phyloP scores from a whole-genome alignment of 2,888 invertebrate species.

The Eupelmus urozonus region DNA sequence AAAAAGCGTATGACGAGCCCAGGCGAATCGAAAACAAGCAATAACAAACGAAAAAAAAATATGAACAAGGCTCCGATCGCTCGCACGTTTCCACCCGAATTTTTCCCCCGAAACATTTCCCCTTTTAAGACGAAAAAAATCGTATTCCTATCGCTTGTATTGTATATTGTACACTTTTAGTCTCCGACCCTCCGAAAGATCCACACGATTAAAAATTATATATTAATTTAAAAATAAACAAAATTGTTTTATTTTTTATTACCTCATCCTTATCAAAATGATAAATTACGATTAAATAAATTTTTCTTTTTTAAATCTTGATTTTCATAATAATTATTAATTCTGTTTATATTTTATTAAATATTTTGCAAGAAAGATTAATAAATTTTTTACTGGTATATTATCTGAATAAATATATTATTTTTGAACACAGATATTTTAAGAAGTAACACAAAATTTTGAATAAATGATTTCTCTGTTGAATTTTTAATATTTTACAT shows the following conservation, averaged over 20 bases:
- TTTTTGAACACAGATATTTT: too few species aligned
- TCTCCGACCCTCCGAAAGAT: constrained; percentile 68
- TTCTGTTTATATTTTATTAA: too few species aligned
- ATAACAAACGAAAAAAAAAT: constrained; percentile 62
- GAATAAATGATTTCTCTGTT: too few species aligned
- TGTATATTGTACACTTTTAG: constrained; percentile 75
- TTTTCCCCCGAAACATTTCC: constrained; percentile 27
- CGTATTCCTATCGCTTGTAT: constrained; percentile 76
- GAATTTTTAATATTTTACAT: too few species aligned
- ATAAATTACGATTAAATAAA: too few species aligned
- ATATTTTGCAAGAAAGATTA: too few species aligned
- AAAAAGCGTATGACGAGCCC: constrained; percentile 62
- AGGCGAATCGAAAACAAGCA: constrained; percentile 61
- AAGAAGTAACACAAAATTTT: too few species aligned
- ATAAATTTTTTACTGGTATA: too few species aligned
- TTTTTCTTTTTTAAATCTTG: neutral
- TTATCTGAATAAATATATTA: too few species aligned
- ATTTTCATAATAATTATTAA: too few species aligned
- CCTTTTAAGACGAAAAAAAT: constrained; percentile 62
- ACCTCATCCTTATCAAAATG: constrained; percentile 11
- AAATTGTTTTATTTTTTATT: constrained; percentile 55
- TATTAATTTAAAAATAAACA: constrained; percentile 76
- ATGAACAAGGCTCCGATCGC: constrained; percentile 67
- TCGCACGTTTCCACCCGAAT: constrained; percentile 66
- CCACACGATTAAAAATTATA: constrained; percentile 75